Percentiles rank a stretch among this genome's conserved stretches.
These are phyloP conservation scores for Toxotes chatareus DNA, from an alignment of 2,113 vertebrate genomes.

Conservation along the genomic window DNA sequence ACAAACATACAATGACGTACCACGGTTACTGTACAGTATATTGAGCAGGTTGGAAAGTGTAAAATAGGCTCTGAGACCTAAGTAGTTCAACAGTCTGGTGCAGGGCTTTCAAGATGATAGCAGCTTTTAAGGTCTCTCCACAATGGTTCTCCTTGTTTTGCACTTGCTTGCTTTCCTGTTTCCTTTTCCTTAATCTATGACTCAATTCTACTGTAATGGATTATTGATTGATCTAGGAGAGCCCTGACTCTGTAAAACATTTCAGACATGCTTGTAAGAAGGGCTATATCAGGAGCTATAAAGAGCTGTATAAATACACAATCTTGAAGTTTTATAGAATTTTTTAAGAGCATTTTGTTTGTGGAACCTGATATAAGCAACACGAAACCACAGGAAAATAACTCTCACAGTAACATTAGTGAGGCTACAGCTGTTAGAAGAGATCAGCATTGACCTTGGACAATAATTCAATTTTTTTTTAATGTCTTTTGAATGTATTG, in stretches of 20 bases:
- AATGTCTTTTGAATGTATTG: background rate
- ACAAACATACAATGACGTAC: background rate
- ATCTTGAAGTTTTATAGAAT: background rate
- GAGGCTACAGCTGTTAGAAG: background rate
- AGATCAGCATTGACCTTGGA: slow-evolving; percentile 8
- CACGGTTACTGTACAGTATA: background rate
- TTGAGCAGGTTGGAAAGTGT: background rate
- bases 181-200: background rate
- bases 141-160: background rate
- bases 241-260: background rate
- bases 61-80: background rate
- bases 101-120: background rate
- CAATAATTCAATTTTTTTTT: background rate
- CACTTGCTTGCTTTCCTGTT: background rate
- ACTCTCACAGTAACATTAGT: no score
- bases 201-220: background rate
- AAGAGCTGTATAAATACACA: background rate
- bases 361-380: background rate
- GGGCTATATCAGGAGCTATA: background rate
- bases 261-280: background rate
- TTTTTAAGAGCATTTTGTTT: background rate
- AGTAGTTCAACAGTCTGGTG: background rate
- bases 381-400: background rate
- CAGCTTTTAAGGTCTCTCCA: background rate
- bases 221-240: background rate